Base-by-base conservation (phyloP, 1,140 invertebrate genomes). In the Bradysia coprophila region DNA sequence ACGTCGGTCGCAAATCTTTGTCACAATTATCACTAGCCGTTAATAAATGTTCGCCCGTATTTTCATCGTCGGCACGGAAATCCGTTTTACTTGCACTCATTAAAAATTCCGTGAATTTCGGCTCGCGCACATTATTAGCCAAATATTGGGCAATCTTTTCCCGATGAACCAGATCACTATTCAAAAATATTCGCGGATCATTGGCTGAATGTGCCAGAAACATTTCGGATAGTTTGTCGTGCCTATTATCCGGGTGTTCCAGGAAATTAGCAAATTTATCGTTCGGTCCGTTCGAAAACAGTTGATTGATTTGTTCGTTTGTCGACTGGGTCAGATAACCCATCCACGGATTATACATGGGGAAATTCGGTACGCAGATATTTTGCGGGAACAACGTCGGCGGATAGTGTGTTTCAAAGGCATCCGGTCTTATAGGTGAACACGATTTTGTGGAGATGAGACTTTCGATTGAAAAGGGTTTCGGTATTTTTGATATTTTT, bases 391-490 rank as follows among this genome's bases (percentile, higher is more conserved):
- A 36, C 44, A 21, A 11, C 4, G 19, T 24, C 31, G 23, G 48
- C 49, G 45, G 40, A 11, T 45, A 45, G 6, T 46, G 45, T 4
- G 19, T 40, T 21, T n/a, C 37, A 24, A 32, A 39, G n/a, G n/a
- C 23, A 18, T 40, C 15, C 11, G 10, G 41, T 16, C 18, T 31
- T 34, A 45, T 43, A 18, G 44, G 19, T 33, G 45, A 24, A 41
- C 39, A 47, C 40, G 53, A 43, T 36, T 51, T 43, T 39, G 51
- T 56, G 22, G 57, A 53, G 39, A 60, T 60, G 31, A 60, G 39
- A 48, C 54, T 59, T 45, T 60, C 57, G 21, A 60, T 60, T 3
- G 57, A 57, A 40, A 60, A 60, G 22, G 57, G 55, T 28, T 55
- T 60, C 5, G 55, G 52, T 39, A 52, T 56, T 45, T 54, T 56